Evolutionary conservation across 2,888 invertebrate genomes (phyloP), one percentile per base, ranked within the genome.

Genomic region (Lochmaea crataegi): DNA sequence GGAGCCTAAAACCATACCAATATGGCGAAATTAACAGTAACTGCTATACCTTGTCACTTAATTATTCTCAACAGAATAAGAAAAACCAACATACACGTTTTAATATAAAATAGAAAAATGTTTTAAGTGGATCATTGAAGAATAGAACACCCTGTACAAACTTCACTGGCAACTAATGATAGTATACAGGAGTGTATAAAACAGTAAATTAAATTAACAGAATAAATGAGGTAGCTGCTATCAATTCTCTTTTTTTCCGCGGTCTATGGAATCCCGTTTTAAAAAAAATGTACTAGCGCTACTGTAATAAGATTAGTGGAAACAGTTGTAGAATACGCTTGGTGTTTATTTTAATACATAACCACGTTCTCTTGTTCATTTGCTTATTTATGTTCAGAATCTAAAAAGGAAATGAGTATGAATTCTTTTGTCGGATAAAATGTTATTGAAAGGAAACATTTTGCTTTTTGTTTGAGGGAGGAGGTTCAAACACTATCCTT

Each of bases 291-390:
- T 14, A 26, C 32, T 0, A 14, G 11, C 61, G 61, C 16, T 38
- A 61, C 61, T 61, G 61, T 61, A 41, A 61, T 53, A 53, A 64
- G 69, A 69, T 69, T 68, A 60, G 69, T 64, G 42, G 42, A 22
- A 69, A 69, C 69, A 69, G 64, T 69, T 69, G 69, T 69, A 64
- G 56, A 68, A 60, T 58, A 68, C 38, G 64, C 63, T 69, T 63
- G 51, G 51, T 68, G 56, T 64, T 69, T 53, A 64, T 69, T 69
- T 69, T 69, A 69, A 64, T 53, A 16, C 45, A 14, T 12, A 63
- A 61, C n/a, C 61, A 68, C 41, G 51, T 61, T 48, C 32, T 65
- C n/a, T 26, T 26, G 26, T 26, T 26, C 26, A 26, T 26, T 32
- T 32, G 32, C 6, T 32, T 1, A 32, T 32, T 32, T 32, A 32